phyloP scores from a whole-genome alignment of 2,888 invertebrate species.

The Oxyteleia sp. region DNA sequence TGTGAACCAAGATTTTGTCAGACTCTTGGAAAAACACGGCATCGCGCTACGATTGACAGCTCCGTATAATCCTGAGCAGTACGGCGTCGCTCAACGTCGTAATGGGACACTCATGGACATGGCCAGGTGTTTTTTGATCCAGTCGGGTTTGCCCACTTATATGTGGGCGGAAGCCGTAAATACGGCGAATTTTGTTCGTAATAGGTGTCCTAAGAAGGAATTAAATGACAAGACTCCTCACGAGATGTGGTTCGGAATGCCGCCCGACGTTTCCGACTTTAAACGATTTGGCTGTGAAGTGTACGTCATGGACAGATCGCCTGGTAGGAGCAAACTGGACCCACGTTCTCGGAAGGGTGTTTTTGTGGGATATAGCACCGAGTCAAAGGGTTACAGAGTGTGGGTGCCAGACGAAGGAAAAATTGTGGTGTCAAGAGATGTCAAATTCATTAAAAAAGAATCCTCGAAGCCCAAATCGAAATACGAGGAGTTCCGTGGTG shows the following conservation, averaged over 20 bases:
- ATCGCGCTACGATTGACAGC: constrained; percentile 12
- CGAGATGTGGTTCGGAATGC: constrained; percentile 3
- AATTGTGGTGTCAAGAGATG: constrained; percentile 22
- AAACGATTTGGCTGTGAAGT: constrained; percentile 9
- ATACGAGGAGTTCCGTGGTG: too few relatives aligned
- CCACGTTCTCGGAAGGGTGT: constrained; percentile 16
- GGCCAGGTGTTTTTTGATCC: constrained; percentile 30
- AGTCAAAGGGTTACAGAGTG: constrained; percentile 25
- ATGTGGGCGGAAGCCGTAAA: constrained; percentile 9
- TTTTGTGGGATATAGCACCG: constrained; percentile 30
- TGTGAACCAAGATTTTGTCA: constrained; percentile 19
- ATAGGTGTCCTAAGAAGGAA: neutral
- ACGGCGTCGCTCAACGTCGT: constrained; percentile 24
- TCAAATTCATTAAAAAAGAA: too few relatives aligned
- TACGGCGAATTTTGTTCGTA: constrained; percentile 12
- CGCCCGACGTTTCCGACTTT: constrained; percentile 11
- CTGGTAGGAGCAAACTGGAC: constrained; percentile 16
- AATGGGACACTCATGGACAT: constrained; percentile 34
- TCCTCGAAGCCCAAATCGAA: too few relatives aligned
- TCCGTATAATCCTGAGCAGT: constrained; percentile 40
- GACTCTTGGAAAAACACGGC: constrained; percentile 8
- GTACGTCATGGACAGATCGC: constrained; percentile 23
- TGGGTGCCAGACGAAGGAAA: constrained; percentile 22
- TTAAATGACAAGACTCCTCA: constrained; percentile 2
- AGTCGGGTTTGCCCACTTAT: constrained; percentile 22